Base-by-base conservation (phyloP, 2,113 vertebrate species). In the Orcinus orca region DNA sequence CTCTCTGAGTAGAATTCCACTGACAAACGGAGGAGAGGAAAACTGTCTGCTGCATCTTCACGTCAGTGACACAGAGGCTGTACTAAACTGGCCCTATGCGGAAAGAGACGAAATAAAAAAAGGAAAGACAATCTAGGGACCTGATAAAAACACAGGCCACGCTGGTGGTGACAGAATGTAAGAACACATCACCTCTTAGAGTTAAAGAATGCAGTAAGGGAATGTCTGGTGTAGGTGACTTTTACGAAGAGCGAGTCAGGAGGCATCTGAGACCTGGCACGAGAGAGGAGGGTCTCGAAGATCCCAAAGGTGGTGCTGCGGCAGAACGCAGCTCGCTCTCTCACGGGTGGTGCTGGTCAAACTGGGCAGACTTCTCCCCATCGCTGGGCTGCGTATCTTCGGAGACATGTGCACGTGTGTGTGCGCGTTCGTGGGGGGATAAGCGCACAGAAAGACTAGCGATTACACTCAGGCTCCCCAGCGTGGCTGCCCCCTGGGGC, bases 391-490 rank as follows among this genome's bases (percentile, higher is more conserved):
- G 60, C 12, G 8, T 26, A 18, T 60, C 44, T 88, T n/a, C 4
- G 25, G 82, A 67, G 44, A 90, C 71, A 77, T 33, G 3, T 36
- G 15, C 23, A 6, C 7, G 31, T 60, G 38, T 10, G 44, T 36
- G 26, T 25, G 58, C 6, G 41, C 29, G 11, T 80, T 62, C 8
- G 31, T 1, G 8, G 50, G 53, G 3, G 33, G 33, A 25, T 21
- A 89, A 86, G 31, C 41, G 38, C 38, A 67, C 36, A 38, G 80
- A 53, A 6, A 21, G 55, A 31, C 63, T 8, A 36, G 6, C 26
- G 82, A 95, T 93, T 84, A 81, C 84, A 96, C 82, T 88, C 55
- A 88, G 92, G 89, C 82, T 95, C 82, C 79, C 91, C 15, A 82
- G 96, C 44, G 58, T 31, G 80, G 63, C 83, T 44, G 33, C 55